Base-by-base conservation (phyloP, 2,113 vertebrate genomes). In the Suncus etruscus region DNA sequence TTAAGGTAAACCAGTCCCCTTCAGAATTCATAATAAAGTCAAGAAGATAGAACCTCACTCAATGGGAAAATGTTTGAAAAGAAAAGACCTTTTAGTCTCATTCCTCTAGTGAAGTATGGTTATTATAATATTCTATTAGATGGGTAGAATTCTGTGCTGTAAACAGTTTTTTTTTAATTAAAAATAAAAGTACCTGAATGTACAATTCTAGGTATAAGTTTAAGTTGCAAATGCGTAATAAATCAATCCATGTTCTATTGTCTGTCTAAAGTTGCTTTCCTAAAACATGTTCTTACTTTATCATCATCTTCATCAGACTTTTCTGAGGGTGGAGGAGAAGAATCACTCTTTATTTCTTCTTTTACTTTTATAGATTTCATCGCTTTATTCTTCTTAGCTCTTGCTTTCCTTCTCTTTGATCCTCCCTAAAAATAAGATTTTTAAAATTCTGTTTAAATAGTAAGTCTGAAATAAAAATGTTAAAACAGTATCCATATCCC, bases 231-330 rank as follows among this genome's bases (percentile, higher is more conserved):
- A 93, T 86, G 11, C 39, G 5, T 39, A 39, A 39, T 86, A 87
- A 94, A 72, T 14, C 63, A 31, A 6, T n/a, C 4, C 39, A 79
- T 18, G 54, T 81, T 86, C 5, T 20, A 14, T 79, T 91, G 39
- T 75, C 77, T 80, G 48, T 12, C n/a, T 83, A 8, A 50, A 75
- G 69, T 2, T 84, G 8, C 2, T 29, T 69, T 73, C 72, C 90
- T 84, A 73, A 83, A 70, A 93, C n/a, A 58, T 3, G 68, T 50
- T 90, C 39, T 94, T 77, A 98, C 98, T 96, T 98, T 98, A 15
- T 97, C 97, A 83, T 98, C 97, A 0, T 99, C 98, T 14, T 99
- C 99, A 32, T 99, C 99, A 16, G 99, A 99, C 95, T 99, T 99
- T 95, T 99, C 99, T 9, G 99, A 99, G 0, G 97, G 98, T 1